Conservation (phyloP, 2,888 invertebrate species). For the Amphimallon solstitiale region DNA sequence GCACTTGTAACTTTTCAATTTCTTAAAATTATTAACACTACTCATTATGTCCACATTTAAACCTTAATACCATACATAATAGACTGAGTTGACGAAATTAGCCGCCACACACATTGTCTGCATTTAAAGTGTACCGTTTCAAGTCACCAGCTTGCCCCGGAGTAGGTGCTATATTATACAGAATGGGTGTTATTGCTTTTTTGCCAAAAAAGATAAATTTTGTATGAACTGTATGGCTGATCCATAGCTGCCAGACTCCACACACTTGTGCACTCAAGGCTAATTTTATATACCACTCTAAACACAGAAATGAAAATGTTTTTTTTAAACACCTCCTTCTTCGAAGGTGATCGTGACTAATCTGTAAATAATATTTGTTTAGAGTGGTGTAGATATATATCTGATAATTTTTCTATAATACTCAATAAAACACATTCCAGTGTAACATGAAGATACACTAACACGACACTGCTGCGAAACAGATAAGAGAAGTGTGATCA, state of each 20-base stretch:
- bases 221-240: slow-evolving; percentile 61
- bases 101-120: slow-evolving; percentile 75
- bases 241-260: slow-evolving; percentile 62
- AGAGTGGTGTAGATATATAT: slow-evolving; percentile 26
- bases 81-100: slow-evolving; percentile 55
- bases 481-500: background rate
- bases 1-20: too few relatives aligned
- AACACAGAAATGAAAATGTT: slow-evolving; percentile 44
- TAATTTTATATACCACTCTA: slow-evolving; percentile 51
- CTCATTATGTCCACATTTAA: background rate
- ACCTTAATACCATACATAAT: slow-evolving; percentile 42
- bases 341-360: background rate
- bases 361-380: slow-evolving; percentile 11
- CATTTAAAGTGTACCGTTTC: slow-evolving; percentile 58
- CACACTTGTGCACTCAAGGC: slow-evolving; percentile 65
- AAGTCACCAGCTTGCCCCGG: slow-evolving; percentile 34
- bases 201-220: slow-evolving; percentile 55
- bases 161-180: slow-evolving; percentile 31
- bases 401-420: slow-evolving; percentile 13
- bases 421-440: slow-evolving; percentile 24
- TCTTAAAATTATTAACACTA: background rate
- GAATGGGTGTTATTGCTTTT: slow-evolving; percentile 54
- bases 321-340: slow-evolving; percentile 19
- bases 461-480: slow-evolving; percentile 7
- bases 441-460: slow-evolving; percentile 36